These are phyloP conservation scores for Pelobates cultripes DNA, from an alignment of 2,797 vertebrate species.

Conservation along the genomic window DNA sequence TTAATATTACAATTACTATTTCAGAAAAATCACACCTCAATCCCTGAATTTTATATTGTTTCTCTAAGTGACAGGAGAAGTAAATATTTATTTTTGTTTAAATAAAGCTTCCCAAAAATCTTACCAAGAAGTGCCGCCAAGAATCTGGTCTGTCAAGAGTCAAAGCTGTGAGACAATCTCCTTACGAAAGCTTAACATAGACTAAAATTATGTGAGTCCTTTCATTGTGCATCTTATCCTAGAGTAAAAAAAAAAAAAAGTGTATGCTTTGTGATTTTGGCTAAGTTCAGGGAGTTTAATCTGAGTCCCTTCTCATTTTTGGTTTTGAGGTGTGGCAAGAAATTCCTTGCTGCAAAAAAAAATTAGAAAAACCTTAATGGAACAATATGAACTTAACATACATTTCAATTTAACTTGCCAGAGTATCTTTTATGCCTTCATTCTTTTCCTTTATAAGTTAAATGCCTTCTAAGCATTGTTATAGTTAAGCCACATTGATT, in stretches of 20 bases:
- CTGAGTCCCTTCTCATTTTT: slow-evolving; percentile 66
- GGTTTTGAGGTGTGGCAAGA: slow-evolving; percentile 70
- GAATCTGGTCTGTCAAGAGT: slow-evolving; percentile 62
- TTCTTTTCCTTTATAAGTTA: slow-evolving; percentile 10
- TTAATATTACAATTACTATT: neutral
- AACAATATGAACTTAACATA: slow-evolving; percentile 62
- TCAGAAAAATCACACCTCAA: slow-evolving; percentile 68
- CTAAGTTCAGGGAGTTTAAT: slow-evolving; percentile 71
- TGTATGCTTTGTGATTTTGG: slow-evolving; percentile 70
- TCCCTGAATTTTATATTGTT: slow-evolving; percentile 62
- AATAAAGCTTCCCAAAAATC: slow-evolving; percentile 62
- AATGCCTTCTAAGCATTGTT: slow-evolving; percentile 2
- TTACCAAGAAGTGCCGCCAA: slow-evolving; percentile 59
- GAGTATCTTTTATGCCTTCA: slow-evolving; percentile 52
- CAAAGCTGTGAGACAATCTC: slow-evolving; percentile 63
- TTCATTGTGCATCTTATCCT: slow-evolving; percentile 67
- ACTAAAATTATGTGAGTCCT: slow-evolving; percentile 66
- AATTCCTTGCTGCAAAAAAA: slow-evolving; percentile 68
- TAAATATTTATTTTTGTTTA: slow-evolving; percentile 59
- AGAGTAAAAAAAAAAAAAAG: slow-evolving; percentile 65
- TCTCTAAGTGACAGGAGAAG: slow-evolving; percentile 57
- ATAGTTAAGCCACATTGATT: neutral
- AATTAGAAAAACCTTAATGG: slow-evolving; percentile 68
- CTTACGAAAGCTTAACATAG: slow-evolving; percentile 59
- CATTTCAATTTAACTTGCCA: slow-evolving; percentile 65